Evolutionary conservation across 2,113 vertebrate genomes (phyloP), one percentile per base, ranked within the genome.

Genomic region (Tachycineta bicolor): DNA sequence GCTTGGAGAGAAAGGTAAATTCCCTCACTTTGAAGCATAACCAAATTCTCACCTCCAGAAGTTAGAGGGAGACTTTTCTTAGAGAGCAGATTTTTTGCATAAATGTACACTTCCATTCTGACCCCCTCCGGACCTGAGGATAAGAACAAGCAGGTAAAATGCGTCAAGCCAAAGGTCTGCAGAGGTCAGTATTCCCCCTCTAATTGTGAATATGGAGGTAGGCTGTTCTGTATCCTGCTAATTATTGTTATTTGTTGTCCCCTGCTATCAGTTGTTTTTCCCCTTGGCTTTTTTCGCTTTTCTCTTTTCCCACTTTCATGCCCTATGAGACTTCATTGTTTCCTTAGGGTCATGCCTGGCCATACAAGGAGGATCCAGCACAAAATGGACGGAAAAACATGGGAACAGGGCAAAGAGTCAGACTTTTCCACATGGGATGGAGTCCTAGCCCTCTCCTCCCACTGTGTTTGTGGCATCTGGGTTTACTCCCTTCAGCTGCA

Each of bases 281-380:
- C 34, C 25, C 53, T 39, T 53, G 18, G 78, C 52, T 79, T 74
- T 81, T 74, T 21, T 33, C 8, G 44, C 20, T 68, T 79, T 55
- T 39, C 33, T 10, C 31, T 90, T 90, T 79, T 86, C 43, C 8
- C 18, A 41, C 25, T 63, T 78, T 63, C 3, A 8, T 50, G 33
- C 24, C 39, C 18, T 5, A 0, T 17, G 64, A 64, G 31, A 67
- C 20, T 33, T 78, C 7, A 26, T 9, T 75, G 10, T 46, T 94
- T 87, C 8, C 1, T 33, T 69, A 65, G 17, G 50, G 60, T 62
- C 24, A 20, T 31, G 46, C 31, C 21, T 64, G 55, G 31, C 16
- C 8, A 1, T 47, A 37, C 0, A 0, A 73, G 34, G 14, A 77
- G 24, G 12, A 80, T 59, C 21, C 24, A 63, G 33, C 2, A 2